Evolutionary conservation across 2,113 vertebrate genomes (phyloP).

Genomic region (Gnathonemus echidnorhynchus): DNA sequence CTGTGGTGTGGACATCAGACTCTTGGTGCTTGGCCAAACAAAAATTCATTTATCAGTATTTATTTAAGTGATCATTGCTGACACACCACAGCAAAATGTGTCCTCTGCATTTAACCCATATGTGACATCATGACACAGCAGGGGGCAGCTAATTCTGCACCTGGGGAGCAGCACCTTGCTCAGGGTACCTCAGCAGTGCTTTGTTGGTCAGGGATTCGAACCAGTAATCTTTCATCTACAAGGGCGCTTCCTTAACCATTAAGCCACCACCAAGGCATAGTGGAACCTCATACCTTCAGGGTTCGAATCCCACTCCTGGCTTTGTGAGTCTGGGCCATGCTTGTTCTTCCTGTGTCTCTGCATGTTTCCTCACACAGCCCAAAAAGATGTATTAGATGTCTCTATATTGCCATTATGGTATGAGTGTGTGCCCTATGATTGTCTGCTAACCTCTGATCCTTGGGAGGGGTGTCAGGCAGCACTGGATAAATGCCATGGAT

Average conservation of each 20-base stretch:
- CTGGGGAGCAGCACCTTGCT: no score
- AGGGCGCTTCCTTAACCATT: no score
- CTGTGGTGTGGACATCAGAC: not conserved
- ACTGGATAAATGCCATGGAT: not conserved
- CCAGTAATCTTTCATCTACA: no score
- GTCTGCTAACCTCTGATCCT: not conserved
- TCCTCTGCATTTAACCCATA: no score
- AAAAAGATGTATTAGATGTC: not conserved
- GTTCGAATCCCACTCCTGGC: not conserved
- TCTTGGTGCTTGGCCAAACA: not conserved
- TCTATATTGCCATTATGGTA: not conserved
- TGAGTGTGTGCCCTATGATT: not conserved
- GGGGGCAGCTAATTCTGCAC: no score
- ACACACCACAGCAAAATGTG: no score
- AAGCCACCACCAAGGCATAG: not conserved
- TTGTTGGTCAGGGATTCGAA: no score
- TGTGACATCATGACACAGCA: no score
- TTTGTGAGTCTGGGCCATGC: not conserved
- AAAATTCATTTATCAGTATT: not conserved
- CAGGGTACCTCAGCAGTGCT: no score
- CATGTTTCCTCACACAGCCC: not conserved
- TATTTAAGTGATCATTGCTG: no score
- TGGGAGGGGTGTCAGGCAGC: not conserved
- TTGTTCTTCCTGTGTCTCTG: not conserved
- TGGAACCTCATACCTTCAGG: not conserved